Conservation (phyloP, 2,113 vertebrate species). For the Jacana jacana region DNA sequence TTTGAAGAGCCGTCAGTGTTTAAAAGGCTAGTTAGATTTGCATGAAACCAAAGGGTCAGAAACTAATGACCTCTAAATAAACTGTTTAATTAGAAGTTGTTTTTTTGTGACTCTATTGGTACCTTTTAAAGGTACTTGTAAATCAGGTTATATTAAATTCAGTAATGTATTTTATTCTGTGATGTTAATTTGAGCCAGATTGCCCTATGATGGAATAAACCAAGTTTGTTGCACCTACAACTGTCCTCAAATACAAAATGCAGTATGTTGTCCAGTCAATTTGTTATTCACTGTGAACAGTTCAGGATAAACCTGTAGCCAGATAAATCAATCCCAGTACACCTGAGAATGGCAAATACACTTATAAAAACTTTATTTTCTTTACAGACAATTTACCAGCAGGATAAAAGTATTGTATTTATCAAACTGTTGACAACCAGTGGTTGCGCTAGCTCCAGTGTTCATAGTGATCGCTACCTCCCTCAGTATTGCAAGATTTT, state of each 20-base stretch:
- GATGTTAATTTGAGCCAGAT: not conserved
- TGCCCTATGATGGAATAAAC: not conserved
- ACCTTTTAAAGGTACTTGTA: not conserved
- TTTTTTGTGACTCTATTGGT: not conserved
- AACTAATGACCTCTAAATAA: not conserved
- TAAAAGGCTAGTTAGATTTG: not conserved
- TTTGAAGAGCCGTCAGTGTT: not conserved
- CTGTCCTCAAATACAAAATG: not conserved
- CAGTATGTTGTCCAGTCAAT: not conserved
- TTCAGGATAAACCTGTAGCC: not conserved
- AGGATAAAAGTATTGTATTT: not conserved
- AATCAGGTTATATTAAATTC: not conserved
- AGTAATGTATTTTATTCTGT: not conserved
- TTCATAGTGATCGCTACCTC: not conserved
- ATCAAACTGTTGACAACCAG: not conserved
- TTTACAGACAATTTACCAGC: not conserved
- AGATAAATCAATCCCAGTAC: not conserved
- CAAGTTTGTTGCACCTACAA: not conserved
- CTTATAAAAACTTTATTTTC: not conserved
- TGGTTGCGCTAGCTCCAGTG: not conserved
- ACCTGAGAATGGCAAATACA: not conserved
- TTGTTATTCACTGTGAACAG: not conserved
- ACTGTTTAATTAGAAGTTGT: not conserved
- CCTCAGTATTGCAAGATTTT: not conserved
- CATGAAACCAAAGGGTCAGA: not conserved